Evolutionary conservation across 2,797 vertebrate genomes (phyloP), one percentile per base, ranked within the genome.

Genomic region (Holocentrus rufus): DNA sequence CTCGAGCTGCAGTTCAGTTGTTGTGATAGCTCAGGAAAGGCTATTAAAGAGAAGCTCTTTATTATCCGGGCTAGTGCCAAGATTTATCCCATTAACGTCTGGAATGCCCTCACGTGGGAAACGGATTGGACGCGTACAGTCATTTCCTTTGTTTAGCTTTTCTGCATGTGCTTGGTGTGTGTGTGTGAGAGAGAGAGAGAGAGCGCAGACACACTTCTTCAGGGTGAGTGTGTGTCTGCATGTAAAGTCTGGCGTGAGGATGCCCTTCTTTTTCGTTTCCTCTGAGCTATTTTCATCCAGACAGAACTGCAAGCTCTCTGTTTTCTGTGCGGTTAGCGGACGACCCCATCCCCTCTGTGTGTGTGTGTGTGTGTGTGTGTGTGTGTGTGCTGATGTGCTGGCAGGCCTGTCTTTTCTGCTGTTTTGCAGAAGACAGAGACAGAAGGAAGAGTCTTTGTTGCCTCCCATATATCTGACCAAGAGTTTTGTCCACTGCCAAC

Each of bases 21-120:
- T 83, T 85, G 85, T 72, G 86, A 84, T 80, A 59, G 84, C 81
- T 83, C 81, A 13, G 77, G 81, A 87, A 80, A 71, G 56, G 60
- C 70, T 67, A 47, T 76, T 74, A 82, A 87, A 81, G 63, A 46
- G n/a, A 30, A 31, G 25, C 34, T 83, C 81, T 84, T 86, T 83
- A 82, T 86, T 79, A 84, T 86, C 74, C 63, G 0, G 23, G 71
- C 76, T 77, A 55, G 79, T 78, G 83, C 90, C 89, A 88, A 84
- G 86, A 84, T 89, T 89, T 84, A 85, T 85, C 85, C 84, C 83
- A 84, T 87, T 90, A 87, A 84, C 84, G 81, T 73, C 77, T 83
- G 85, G 83, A 90, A 90, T 88, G 88, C 82, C 85, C 83, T 89
- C 90, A 88, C 76, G 76, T 89, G 88, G 88, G 85, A 85, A 84